Conservation (phyloP, 1,140 invertebrate genomes). For the Drosophila ercepeae region DNA sequence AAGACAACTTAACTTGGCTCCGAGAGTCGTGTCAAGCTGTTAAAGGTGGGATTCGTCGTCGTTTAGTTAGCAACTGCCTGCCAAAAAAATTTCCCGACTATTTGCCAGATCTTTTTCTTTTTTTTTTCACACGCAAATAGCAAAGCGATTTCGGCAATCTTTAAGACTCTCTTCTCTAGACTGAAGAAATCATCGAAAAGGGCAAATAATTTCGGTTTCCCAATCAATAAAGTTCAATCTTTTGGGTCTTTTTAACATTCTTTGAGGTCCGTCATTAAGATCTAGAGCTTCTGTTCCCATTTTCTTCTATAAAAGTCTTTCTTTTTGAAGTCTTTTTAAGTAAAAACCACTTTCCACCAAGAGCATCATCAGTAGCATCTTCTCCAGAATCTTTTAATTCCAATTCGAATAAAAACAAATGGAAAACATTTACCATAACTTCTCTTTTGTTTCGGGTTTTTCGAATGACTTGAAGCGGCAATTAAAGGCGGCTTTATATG, state of each 20-base stretch:
- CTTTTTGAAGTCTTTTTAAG: conserved; percentile 17
- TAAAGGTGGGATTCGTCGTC: conserved; percentile 17
- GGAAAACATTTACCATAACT: conserved; percentile 28
- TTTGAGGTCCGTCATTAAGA: too few relatives aligned
- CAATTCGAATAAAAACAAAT: conserved; percentile 29
- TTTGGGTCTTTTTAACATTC: too few relatives aligned
- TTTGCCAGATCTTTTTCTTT: conserved; percentile 38
- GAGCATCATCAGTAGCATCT: too few relatives aligned
- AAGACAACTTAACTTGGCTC: conserved; percentile 15
- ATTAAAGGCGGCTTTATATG: conserved; percentile 35
- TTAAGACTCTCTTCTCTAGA: too few relatives aligned
- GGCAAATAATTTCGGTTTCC: too few relatives aligned
- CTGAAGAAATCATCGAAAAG: too few relatives aligned
- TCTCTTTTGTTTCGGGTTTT: conserved; percentile 10
- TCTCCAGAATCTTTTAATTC: conserved; percentile 23
- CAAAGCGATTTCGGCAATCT: conserved; percentile 34
- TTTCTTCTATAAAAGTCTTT: conserved; percentile 22
- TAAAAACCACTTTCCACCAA: background rate
- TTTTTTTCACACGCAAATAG: conserved; percentile 46
- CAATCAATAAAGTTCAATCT: too few relatives aligned
- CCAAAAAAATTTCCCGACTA: conserved; percentile 40
- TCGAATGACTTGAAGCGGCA: conserved; percentile 2
- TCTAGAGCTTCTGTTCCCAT: background rate
- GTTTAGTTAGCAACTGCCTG: conserved; percentile 49
- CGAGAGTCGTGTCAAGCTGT: too few relatives aligned